phyloP scores from a whole-genome alignment of 2,113 vertebrate genomes.

The Spermophilus dauricus region DNA sequence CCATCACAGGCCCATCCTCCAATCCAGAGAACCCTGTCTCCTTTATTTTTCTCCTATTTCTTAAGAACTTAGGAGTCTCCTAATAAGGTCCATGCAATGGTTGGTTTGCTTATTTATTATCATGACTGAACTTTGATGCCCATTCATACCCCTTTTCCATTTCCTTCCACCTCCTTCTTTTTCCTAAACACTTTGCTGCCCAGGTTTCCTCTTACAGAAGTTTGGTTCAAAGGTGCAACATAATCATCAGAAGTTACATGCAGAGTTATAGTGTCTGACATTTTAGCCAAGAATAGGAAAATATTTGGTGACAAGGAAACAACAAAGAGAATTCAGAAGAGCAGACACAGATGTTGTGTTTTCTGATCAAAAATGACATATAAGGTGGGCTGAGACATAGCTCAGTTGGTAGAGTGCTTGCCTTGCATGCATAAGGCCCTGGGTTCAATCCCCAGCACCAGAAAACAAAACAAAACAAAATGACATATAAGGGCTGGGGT shows the following conservation, averaged over 20 bases:
- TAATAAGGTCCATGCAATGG: neutral
- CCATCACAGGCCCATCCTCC: neutral
- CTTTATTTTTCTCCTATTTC: neutral
- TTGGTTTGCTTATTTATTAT: neutral
- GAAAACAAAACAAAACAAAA: too few relatives aligned
- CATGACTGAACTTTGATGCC: neutral
- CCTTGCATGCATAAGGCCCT: too few relatives aligned
- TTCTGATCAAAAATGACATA: conserved; percentile 47
- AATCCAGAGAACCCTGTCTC: neutral
- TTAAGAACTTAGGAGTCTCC: neutral
- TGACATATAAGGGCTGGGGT: too few relatives aligned
- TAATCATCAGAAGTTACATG: neutral
- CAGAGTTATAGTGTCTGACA: conserved; percentile 33
- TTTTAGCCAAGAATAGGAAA: conserved; percentile 1
- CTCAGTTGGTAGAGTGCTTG: too few relatives aligned
- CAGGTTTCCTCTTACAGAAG: neutral
- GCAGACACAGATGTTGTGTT: conserved; percentile 20
- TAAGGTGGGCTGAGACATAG: neutral
- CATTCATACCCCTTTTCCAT: neutral
- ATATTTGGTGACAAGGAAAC: conserved; percentile 44
- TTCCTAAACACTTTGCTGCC: neutral
- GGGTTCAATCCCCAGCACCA: too few relatives aligned
- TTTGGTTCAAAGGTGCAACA: neutral
- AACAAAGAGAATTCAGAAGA: conserved; percentile 57
- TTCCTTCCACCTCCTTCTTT: neutral